Evolutionary conservation across 2,888 invertebrate species (phyloP), one percentile per base, ranked within the genome.

Genomic region (Cryptus armator): DNA sequence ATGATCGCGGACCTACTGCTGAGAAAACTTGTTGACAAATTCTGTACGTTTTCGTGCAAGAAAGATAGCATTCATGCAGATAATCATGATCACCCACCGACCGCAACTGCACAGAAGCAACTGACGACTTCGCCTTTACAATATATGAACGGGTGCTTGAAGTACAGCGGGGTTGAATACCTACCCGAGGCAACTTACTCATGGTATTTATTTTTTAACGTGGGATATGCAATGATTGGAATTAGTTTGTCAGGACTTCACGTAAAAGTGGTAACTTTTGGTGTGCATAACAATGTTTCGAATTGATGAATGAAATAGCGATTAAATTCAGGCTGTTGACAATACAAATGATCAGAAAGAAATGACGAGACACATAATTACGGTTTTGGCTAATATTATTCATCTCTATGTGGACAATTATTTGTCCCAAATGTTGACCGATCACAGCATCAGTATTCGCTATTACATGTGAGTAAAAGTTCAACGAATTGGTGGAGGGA

Each of bases 221-320:
- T 56, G 56, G 56, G 56, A 56, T 56, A 24, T 24, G 24, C 19
- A 9, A 56, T 56, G 56, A 19, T 56, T 3, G 24, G 10, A 19
- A 56, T 56, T 24, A 56, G 56, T 24, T 10, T 56, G 24, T 24
- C 56, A 19, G 56, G 56, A 56, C 24, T 56, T 19, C 56, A 56
- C 24, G 56, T 56, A 56, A 24, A 56, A 19, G 4, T 24, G 1
- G 24, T 24, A 10, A 16, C 12, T 19, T 16, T 1, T 0, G 10
- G 24, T 56, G 12, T 37, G 1, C 9, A 7, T 5, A 24, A 2
- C 24, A 24, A 19, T 19, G n/a, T 19, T 56, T 19, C 4, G 12
- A 24, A 10, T 2, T 24, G 10, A 56, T 12, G 12, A 10, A 24
- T 56, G 19, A 24, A 19, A 56, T 56, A 56, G 24, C 1, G 0